Conservation (phyloP, 64 coral and sea anemone species). For the Porites australiensis region DNA sequence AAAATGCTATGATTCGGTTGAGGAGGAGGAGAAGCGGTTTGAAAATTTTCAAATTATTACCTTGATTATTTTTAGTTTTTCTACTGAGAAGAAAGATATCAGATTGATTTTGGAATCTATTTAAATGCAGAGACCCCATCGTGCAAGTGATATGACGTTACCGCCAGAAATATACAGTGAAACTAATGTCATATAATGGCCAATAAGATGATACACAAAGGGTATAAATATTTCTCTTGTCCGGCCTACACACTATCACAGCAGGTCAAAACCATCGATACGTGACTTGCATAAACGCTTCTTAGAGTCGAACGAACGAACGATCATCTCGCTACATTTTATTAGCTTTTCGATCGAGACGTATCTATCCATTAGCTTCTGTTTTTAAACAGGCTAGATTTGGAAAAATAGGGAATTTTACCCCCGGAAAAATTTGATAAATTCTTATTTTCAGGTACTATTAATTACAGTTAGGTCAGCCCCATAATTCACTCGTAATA, state of each 20-base stretch:
- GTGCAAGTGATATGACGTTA: neutral
- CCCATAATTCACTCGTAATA: neutral
- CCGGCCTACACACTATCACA: neutral
- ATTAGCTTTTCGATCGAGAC: no score
- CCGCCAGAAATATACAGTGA: neutral
- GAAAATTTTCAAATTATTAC: neutral
- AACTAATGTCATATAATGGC: neutral
- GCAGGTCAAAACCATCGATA: neutral
- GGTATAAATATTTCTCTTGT: neutral
- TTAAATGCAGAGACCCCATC: neutral
- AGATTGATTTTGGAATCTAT: neutral
- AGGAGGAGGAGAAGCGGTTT: neutral
- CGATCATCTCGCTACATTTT: no score
- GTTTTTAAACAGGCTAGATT: no score
- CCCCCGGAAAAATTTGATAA: neutral
- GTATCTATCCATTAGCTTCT: no score
- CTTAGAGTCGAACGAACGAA: no score
- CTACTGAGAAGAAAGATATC: neutral
- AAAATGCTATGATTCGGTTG: neutral
- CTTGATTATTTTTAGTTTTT: neutral
- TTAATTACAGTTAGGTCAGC: neutral
- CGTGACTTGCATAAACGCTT: neutral
- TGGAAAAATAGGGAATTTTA: neutral
- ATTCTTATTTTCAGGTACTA: conserved; percentile 3
- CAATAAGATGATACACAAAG: neutral